Evolutionary conservation across 2,113 vertebrate species (phyloP).

Genomic region (Elaphurus davidianus): DNA sequence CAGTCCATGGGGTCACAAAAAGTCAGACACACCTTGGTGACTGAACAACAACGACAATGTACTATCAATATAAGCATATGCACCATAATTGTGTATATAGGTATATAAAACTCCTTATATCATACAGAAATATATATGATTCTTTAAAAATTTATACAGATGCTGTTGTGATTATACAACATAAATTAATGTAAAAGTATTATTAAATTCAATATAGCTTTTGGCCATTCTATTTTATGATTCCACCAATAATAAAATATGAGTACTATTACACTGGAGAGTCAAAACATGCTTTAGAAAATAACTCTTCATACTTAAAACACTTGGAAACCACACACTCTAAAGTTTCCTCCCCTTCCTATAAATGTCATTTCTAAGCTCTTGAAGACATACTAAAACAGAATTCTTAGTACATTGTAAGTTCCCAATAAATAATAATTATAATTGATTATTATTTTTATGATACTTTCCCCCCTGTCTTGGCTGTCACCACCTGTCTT

Average conservation of each 20-base stretch:
- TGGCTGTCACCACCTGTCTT: fast-evolving
- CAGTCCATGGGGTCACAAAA: neutral
- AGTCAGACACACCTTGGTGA: neutral
- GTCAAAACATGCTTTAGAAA: neutral
- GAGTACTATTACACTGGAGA: neutral
- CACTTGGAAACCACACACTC: neutral
- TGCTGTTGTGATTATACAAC: neutral
- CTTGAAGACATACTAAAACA: neutral
- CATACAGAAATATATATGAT: neutral
- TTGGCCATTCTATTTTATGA: neutral
- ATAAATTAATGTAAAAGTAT: constrained; percentile 11
- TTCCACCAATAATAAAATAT: neutral
- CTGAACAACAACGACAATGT: neutral
- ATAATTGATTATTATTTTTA: neutral
- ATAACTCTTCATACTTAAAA: neutral
- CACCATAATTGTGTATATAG: neutral
- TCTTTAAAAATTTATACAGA: neutral
- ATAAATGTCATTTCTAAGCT: neutral
- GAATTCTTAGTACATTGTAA: neutral
- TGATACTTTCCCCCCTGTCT: neutral
- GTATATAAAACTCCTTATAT: neutral
- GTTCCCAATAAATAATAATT: neutral
- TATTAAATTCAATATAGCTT: neutral
- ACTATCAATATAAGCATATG: neutral
- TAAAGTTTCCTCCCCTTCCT: neutral